Evolutionary conservation across 2,113 vertebrate genomes (phyloP).

Genomic region (Bufo gargarizans): DNA sequence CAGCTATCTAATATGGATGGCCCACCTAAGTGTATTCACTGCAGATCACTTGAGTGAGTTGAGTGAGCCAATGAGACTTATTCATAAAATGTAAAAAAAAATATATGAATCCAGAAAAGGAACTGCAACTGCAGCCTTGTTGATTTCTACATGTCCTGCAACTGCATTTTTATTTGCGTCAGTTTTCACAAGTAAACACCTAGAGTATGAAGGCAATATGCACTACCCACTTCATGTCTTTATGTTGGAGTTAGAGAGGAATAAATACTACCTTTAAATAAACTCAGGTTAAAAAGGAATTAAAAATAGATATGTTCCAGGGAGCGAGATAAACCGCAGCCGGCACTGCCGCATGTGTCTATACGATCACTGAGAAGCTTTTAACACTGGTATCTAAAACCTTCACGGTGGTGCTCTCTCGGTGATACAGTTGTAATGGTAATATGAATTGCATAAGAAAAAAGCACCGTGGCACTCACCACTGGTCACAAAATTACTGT

Average conservation of each 20-base stretch:
- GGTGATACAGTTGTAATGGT: too few relatives aligned
- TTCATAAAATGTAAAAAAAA: neutral
- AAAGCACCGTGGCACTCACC: too few relatives aligned
- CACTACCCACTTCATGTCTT: neutral
- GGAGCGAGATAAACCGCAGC: too few relatives aligned
- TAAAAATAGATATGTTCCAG: too few relatives aligned
- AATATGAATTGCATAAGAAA: too few relatives aligned
- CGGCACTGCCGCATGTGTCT: too few relatives aligned
- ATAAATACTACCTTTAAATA: neutral
- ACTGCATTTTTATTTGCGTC: neutral
- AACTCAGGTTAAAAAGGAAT: neutral
- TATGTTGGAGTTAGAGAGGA: neutral
- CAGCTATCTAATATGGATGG: too few relatives aligned
- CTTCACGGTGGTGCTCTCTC: too few relatives aligned
- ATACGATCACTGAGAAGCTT: too few relatives aligned
- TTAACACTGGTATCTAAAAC: too few relatives aligned
- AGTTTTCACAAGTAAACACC: neutral
- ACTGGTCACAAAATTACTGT: too few relatives aligned
- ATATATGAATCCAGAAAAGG: neutral
- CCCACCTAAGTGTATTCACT: neutral
- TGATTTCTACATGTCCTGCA: neutral
- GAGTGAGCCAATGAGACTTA: neutral
- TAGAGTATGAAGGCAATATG: neutral
- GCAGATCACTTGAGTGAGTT: neutral
- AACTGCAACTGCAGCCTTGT: neutral